Conservation (phyloP, 2,113 vertebrate species). For the Triplophysa rosa region DNA sequence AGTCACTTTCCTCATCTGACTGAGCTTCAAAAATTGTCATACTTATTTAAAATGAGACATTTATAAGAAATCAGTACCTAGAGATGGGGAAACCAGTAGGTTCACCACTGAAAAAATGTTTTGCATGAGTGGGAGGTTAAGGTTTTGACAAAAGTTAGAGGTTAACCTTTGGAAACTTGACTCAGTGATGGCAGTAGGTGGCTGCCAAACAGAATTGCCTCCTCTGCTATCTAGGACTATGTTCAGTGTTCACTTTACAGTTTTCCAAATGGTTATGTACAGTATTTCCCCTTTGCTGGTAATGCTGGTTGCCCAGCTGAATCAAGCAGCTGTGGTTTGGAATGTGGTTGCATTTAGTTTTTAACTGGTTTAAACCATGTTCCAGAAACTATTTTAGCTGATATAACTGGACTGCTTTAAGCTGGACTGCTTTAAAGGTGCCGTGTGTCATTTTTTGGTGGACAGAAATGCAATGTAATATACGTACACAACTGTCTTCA, state of each 20-base stretch:
- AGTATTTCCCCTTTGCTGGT: not conserved
- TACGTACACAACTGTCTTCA: too few species aligned
- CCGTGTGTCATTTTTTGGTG: too few species aligned
- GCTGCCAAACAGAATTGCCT: conserved; percentile 47
- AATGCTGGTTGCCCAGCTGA: not conserved
- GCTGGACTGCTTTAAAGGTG: too few species aligned
- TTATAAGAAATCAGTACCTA: conserved; percentile 76
- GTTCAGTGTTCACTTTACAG: not conserved
- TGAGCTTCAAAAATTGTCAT: conserved; percentile 57
- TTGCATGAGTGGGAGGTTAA: conserved; percentile 65
- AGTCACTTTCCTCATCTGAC: conserved; percentile 57
- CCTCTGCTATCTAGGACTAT: conserved; percentile 49
- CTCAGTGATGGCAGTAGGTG: conserved; percentile 39
- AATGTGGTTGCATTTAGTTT: too few species aligned
- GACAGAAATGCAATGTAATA: too few species aligned
- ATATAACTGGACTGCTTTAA: too few species aligned
- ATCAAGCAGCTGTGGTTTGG: not conserved
- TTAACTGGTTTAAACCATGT: too few species aligned
- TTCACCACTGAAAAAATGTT: conserved; percentile 65
- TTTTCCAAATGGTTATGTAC: conserved; percentile 16
- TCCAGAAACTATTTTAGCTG: too few species aligned
- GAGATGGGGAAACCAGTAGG: conserved; percentile 66
- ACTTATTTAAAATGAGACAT: conserved; percentile 66
- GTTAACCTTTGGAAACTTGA: conserved; percentile 55
- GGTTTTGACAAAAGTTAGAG: conserved; percentile 53